Percentiles rank a stretch among this genome's conserved stretches.
These are phyloP conservation scores for Cylloceria caligata DNA, from an alignment of 2,888 invertebrate species.

Conservation along the genomic window DNA sequence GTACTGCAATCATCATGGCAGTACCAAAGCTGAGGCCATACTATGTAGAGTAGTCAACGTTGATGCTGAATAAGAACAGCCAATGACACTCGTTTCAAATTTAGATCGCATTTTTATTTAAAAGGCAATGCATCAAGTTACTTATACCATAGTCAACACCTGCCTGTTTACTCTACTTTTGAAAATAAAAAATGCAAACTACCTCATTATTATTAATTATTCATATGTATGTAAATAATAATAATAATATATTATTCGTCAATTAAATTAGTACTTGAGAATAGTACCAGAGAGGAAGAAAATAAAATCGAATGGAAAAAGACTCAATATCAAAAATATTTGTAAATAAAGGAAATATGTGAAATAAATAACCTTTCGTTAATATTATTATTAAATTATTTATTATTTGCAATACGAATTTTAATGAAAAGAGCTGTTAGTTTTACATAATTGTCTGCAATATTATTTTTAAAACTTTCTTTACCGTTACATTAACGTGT, in stretches of 20 bases:
- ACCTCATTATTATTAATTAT: too few relatives aligned
- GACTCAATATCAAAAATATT: neutral
- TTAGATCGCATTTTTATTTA: neutral
- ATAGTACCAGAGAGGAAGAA: too few relatives aligned
- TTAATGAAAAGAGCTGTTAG: neutral
- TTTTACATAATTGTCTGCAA: neutral
- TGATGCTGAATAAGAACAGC: neutral
- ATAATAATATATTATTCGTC: too few relatives aligned
- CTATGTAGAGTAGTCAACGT: constrained; percentile 10
- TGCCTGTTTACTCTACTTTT: neutral
- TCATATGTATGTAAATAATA: too few relatives aligned
- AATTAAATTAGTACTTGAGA: too few relatives aligned
- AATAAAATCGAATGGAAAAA: neutral
- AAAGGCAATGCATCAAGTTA: too few relatives aligned
- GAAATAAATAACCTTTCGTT: too few relatives aligned
- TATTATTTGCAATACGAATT: neutral
- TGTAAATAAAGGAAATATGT: neutral
- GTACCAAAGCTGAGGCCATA: neutral
- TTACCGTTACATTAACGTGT: too few relatives aligned
- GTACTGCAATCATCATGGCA: constrained; percentile 35
- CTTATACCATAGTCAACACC: neutral
- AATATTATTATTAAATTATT: neutral
- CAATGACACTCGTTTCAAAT: constrained; percentile 1
- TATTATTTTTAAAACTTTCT: neutral
- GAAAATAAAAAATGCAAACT: too few relatives aligned